These are phyloP conservation scores for Mustela lutreola DNA, from an alignment of 2,113 vertebrate species.

Conservation along the genomic window DNA sequence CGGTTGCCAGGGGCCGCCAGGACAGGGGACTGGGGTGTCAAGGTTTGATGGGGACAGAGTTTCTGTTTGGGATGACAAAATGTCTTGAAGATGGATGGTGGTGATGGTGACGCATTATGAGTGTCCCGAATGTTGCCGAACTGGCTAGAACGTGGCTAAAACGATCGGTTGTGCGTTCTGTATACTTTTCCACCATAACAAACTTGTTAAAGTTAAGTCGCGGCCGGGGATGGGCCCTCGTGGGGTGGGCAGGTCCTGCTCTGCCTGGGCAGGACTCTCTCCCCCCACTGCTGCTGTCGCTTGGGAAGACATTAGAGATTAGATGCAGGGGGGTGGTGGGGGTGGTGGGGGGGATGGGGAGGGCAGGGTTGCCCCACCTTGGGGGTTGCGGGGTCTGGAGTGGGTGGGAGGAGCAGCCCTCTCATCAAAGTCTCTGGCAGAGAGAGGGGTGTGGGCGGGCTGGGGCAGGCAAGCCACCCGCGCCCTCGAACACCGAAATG, in stretches of 20 bases:
- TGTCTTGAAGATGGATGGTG: background rate
- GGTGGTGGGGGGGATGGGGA: background rate
- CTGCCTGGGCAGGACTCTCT: background rate
- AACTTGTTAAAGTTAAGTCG: background rate
- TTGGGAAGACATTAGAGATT: background rate
- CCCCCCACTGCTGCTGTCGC: background rate
- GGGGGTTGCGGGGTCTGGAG: background rate
- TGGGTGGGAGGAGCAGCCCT: background rate
- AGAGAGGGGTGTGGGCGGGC: constrained; percentile 71
- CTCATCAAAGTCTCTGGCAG: constrained; percentile 52
- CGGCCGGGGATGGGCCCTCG: background rate
- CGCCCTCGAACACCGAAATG: constrained; percentile 67
- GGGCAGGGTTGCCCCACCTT: background rate
- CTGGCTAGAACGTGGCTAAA: background rate
- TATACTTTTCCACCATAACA: background rate
- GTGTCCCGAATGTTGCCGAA: background rate
- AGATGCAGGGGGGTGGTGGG: background rate
- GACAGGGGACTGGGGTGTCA: accelerated
- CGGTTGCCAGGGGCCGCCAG: background rate
- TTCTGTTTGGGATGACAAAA: background rate
- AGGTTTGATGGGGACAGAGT: background rate
- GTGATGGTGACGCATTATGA: background rate
- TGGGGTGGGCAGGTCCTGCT: background rate
- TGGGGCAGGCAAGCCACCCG: constrained; percentile 70
- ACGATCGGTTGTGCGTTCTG: no score